phyloP scores from a whole-genome alignment of 2,797 vertebrate genomes.

The Coranthus polyacanthus region DNA sequence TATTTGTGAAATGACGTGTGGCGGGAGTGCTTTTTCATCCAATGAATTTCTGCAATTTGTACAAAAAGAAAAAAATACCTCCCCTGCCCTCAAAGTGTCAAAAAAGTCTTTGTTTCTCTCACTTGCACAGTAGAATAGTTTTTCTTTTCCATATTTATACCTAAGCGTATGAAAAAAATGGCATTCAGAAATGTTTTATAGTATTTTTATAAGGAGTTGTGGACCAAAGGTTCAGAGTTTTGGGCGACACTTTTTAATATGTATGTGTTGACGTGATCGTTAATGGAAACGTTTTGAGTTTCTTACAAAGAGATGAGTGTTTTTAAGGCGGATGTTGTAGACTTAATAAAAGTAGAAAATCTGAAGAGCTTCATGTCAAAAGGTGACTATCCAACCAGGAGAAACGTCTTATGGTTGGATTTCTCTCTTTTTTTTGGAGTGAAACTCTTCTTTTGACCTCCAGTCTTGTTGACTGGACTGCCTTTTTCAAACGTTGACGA shows the following conservation, averaged over 20 bases:
- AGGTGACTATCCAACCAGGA: slow-evolving; percentile 30
- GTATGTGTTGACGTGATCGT: slow-evolving; percentile 56
- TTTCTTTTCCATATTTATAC: slow-evolving; percentile 85
- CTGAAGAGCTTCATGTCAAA: slow-evolving; percentile 57
- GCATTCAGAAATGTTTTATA: slow-evolving; percentile 86
- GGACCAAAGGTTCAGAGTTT: slow-evolving; percentile 83
- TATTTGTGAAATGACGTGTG: slow-evolving; percentile 65
- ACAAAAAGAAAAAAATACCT: slow-evolving; percentile 71
- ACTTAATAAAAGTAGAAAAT: slow-evolving; percentile 51
- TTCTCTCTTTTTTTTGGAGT: slow-evolving; percentile 35
- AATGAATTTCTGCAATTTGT: slow-evolving; percentile 77
- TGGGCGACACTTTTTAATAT: slow-evolving; percentile 76
- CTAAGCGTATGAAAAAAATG: slow-evolving; percentile 63
- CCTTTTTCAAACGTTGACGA: slow-evolving; percentile 68
- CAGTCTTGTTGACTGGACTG: slow-evolving; percentile 69
- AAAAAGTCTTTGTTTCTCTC: slow-evolving; percentile 77
- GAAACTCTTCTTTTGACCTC: slow-evolving; percentile 65
- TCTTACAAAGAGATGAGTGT: slow-evolving; percentile 51
- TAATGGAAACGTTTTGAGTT: slow-evolving; percentile 65
- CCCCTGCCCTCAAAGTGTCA: slow-evolving; percentile 70
- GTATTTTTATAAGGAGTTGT: slow-evolving; percentile 87
- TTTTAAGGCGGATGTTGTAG: slow-evolving; percentile 61
- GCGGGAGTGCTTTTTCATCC: slow-evolving; percentile 68
- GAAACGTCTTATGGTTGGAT: slow-evolving; percentile 23
- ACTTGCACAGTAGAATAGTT: slow-evolving; percentile 85